Evolutionary conservation across 2,113 vertebrate genomes (phyloP), one percentile per base, ranked within the genome.

Genomic region (Benitochromis conjunctus): DNA sequence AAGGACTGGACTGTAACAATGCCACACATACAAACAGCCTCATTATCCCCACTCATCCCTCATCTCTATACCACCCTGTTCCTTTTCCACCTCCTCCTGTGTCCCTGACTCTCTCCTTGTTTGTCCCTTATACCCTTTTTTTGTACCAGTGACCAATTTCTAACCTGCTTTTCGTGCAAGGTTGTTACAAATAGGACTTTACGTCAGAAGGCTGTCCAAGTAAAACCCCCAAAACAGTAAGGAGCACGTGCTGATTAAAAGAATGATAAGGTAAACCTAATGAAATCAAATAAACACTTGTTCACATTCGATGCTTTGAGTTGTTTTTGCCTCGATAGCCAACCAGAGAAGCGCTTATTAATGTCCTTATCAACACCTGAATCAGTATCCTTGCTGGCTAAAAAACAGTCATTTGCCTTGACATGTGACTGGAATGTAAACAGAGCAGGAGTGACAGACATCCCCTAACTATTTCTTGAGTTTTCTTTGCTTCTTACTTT

Each of bases 1-100:
- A 69, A 88, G 80, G 80, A 91, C 66, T 64, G 57, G 58, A 83
- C 48, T 60, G 79, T 60, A 78, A 89, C 90, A 71, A 51, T 18
- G 51, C 62, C 12, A 31, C 4, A 84, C 86, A 93, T 86, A 87
- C 87, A 92, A 85, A 88, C 60, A 88, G 88, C 90, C 92, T 94
- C 84, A 94, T 95, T 94, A 94, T 84, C 64, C 19, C 56, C 76
- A 16, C 79, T 90, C 83, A 66, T 83, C 85, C 90, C 60, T 74
- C 51, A 83, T 83, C 31, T 74, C 46, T 51, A 76, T 76, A 80
- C 85, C 51, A 64, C 54, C 48, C 41, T 9, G 53, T 85, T 80
- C 76, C 64, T 7, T 55, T 84, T n/a, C 69, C 69, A 36, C 48
- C 79, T 74, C 62, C 82, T 76, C 24, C 56, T 51, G 53, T 57